Evolutionary conservation across 2,113 vertebrate species (phyloP).

Genomic region (Propithecus coquereli): DNA sequence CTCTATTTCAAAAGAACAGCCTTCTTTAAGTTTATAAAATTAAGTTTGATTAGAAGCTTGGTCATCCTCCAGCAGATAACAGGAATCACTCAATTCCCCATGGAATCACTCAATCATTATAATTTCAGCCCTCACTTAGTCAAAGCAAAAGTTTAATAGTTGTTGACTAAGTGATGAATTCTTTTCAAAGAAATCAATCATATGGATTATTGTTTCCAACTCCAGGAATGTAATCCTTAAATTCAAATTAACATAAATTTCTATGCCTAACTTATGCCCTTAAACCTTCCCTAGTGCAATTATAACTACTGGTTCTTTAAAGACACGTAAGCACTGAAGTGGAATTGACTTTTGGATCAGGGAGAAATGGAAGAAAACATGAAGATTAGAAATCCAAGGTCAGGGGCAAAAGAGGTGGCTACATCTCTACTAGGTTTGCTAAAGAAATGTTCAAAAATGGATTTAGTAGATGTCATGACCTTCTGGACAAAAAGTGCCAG

Average conservation of each 20-base stretch:
- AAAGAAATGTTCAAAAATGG: not conserved
- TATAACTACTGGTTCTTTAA: not conserved
- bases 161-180: not conserved
- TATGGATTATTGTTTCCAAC: not conserved
- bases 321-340: not conserved
- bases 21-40: not conserved
- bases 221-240: not conserved
- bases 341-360: not conserved
- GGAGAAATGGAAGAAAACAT: not conserved
- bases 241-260: not conserved
- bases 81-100: accelerated
- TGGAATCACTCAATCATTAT: not conserved
- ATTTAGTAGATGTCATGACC: not conserved
- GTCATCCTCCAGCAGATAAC: not conserved
- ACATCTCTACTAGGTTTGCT: not conserved
- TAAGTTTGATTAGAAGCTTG: not conserved
- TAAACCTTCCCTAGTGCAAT: not conserved
- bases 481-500: not conserved
- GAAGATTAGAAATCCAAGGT: not conserved
- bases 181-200: not conserved
- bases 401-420: not conserved
- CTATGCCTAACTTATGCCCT: not conserved
- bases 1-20: slow-evolving; percentile 37
- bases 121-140: slow-evolving; percentile 7
- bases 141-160: not conserved